Conservation (phyloP, 2,888 invertebrate species). For the Meghimatium bilineatum region DNA sequence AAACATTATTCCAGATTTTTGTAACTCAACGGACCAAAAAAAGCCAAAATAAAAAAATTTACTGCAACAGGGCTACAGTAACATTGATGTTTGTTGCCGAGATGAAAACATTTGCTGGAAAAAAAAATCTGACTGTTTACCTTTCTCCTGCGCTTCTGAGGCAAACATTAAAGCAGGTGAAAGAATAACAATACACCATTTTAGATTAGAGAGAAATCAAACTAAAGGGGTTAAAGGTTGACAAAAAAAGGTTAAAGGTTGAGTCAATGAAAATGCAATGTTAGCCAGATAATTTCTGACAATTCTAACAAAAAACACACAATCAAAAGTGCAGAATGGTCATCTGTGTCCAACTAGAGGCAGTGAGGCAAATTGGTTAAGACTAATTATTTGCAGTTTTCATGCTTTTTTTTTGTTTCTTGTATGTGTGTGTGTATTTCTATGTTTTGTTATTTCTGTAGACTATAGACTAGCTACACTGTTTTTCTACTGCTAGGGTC, state of each 20-base stretch:
- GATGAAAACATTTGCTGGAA: constrained; percentile 5
- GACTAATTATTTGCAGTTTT: neutral
- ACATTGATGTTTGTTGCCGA: neutral
- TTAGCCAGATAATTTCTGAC: neutral
- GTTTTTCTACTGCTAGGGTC: too few relatives aligned
- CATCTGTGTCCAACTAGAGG: neutral
- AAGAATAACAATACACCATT: neutral
- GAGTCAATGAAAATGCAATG: neutral
- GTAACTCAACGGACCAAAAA: constrained; percentile 17
- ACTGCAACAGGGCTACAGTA: neutral
- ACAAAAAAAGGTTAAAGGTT: neutral
- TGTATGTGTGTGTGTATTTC: too few relatives aligned
- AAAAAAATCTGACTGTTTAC: constrained; percentile 18
- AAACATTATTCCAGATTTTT: neutral
- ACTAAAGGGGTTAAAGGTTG: neutral
- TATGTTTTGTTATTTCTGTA: too few relatives aligned
- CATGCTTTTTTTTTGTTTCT: too few relatives aligned
- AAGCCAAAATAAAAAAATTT: constrained; percentile 1
- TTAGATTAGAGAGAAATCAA: constrained; percentile 1
- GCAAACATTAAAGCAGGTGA: constrained; percentile 22
- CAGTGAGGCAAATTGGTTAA: neutral
- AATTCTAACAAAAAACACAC: neutral
- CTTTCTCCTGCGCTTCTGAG: constrained; percentile 49
- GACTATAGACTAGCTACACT: too few relatives aligned
- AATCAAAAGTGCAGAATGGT: neutral